Base-by-base conservation (phyloP, 2,888 invertebrate genomes). In the Oxyteleia sp. region DNA sequence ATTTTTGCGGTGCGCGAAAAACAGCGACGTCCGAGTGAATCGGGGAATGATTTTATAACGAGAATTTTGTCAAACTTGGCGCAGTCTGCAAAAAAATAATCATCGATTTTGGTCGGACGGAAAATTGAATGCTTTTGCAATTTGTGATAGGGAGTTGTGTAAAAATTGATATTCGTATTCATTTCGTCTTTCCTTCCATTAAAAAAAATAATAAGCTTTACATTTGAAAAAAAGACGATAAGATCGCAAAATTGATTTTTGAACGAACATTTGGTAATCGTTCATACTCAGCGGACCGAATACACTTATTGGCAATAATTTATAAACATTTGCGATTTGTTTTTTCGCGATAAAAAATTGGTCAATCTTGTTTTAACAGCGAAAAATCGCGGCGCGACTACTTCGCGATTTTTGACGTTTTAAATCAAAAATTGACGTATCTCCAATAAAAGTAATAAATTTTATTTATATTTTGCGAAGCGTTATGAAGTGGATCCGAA, bases 381-480 rank as follows among this genome's bases (percentile, higher is more conserved):
- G 5, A 71, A 71, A 59, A 59, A 71, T 71, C 41, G 38, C 18
- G 13, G 29, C 16, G 11, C 2, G n/a, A 11, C 41, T 53, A 41
- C 11, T 43, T 51, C 55, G 61, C 11, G 13, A 51, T 49, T 59
- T 76, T 76, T 41, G 59, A 59, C 43, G 59, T 66, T 66, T 68
- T 47, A 51, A 76, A 76, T 66, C 23, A 66, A 66, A 57, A 57
- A 66, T 20, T 66, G 59, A 66, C 75, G 43, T 43, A 59, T 51
- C 13, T 66, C 75, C 75, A 51, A 76, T 76, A 76, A 68, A 68
- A 59, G 49, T 59, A 76, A 76, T 76, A 66, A 57, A 66, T 76
- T 66, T 64, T 64, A 66, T 75, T 64, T 47, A 47, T 75, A 64
- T 57, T 75, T 66, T 35, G 13, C 59, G 26, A 45, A 35, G 35